Base-by-base conservation (phyloP, 2,113 vertebrate species). In the Nothobranchius kuhntae region DNA sequence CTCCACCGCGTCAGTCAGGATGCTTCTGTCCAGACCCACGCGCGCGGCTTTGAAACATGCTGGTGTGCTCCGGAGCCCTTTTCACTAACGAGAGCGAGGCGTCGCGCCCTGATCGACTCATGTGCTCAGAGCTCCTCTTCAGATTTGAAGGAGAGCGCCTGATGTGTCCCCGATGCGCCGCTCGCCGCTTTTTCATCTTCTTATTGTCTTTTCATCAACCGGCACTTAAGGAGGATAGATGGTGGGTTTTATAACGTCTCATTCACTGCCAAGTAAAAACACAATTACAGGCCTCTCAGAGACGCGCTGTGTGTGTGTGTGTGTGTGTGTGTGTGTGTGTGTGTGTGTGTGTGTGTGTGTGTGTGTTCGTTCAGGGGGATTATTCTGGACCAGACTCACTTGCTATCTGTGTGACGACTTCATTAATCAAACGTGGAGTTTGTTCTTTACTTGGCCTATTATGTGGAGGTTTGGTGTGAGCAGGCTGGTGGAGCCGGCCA, bases 341-440 rank as follows among this genome's bases (percentile, higher is more conserved):
- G 30, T 30, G 30, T 30, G 30, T 30, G 26, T 4, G 47, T 53
- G 35, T 26, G 3, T 12, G 66, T 45, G 68, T 57, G 62, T 47
- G 13, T 13, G 21, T 38, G 4, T 61, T 36, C 69, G 54, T 47
- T 68, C 9, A 13, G 47, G 62, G 78, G 61, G 21, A n/a, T 24
- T 57, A 42, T 66, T 69, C 65, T 46, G 63, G n/a, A 35, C 61
- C 15, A 13, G 40, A 13, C 44, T 77, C 11, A 9, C 48, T 45
- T 26, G 52, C 73, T 58, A 1, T 66, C 68, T n/a, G 42, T 30
- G 36, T 35, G 69, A 68, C 76, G 70, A 6, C 35, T 53, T 6
- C 81, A 87, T 89, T 82, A 82, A 88, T 89, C 84, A 84, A 38
- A 83, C 54, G 54, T 82, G 62, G 56, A 68, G 51, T 77, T 71